phyloP scores from a whole-genome alignment of 2,113 vertebrate species.

The Crypturellus undulatus region DNA sequence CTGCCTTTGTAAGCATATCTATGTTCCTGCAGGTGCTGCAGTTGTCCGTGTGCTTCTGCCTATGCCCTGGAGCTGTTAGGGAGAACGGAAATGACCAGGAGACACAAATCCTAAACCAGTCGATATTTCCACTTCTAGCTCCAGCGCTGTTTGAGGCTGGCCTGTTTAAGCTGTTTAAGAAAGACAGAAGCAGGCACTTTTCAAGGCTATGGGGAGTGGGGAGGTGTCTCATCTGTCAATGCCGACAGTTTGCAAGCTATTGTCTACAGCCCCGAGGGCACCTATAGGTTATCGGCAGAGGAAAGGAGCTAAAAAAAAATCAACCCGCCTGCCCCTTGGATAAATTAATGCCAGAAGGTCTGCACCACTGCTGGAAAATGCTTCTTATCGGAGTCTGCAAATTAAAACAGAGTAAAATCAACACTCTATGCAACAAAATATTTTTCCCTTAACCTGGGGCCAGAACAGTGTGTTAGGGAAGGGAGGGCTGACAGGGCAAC shows the following conservation, averaged over 20 bases:
- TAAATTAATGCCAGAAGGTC: slow-evolving; percentile 9
- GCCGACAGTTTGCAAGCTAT: slow-evolving; percentile 26
- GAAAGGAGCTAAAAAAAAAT: slow-evolving; percentile 27
- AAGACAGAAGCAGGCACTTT: slow-evolving; percentile 34
- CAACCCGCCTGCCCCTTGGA: not conserved
- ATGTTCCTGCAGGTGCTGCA: not conserved
- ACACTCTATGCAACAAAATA: no score
- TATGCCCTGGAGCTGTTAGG: rapidly evolving
- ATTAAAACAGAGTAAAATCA: not conserved
- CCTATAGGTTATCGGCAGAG: slow-evolving; percentile 17
- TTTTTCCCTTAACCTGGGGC: not conserved
- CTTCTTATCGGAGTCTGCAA: not conserved
- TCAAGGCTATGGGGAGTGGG: not conserved
- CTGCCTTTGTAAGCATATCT: not conserved
- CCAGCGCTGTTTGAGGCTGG: not conserved
- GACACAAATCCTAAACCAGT: not conserved
- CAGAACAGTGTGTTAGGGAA: not conserved
- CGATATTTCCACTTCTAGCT: not conserved
- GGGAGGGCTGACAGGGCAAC: not conserved
- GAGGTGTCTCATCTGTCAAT: slow-evolving; percentile 35
- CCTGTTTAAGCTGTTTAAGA: slow-evolving; percentile 27
- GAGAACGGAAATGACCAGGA: not conserved
- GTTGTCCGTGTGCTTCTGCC: not conserved
- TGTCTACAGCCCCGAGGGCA: slow-evolving; percentile 12
- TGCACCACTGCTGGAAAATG: not conserved